Evolutionary conservation across 2,113 vertebrate genomes (phyloP).

Genomic region (Erinaceus europaeus): DNA sequence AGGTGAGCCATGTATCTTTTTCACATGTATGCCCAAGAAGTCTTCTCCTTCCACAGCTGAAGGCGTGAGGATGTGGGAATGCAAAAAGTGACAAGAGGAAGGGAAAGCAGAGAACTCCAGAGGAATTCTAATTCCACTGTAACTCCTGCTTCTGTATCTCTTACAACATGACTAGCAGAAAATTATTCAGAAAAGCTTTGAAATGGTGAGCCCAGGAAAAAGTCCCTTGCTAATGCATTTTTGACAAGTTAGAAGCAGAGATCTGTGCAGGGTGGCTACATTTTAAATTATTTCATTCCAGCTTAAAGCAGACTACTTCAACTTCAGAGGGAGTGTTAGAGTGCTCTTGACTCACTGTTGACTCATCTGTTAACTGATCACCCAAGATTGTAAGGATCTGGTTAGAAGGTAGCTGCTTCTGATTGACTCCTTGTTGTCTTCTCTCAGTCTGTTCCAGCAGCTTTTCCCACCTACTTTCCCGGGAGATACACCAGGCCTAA

Average conservation of each 20-base stretch:
- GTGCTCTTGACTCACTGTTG: not conserved
- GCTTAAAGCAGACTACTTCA: not conserved
- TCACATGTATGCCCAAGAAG: no score
- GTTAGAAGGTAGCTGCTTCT: not conserved
- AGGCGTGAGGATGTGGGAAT: not conserved
- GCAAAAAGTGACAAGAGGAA: not conserved
- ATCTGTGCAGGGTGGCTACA: constrained; percentile 47
- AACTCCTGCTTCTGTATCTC: not conserved
- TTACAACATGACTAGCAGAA: not conserved
- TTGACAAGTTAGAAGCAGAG: constrained; percentile 33
- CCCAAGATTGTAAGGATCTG: no score
- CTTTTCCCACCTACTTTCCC: not conserved
- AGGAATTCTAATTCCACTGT: not conserved
- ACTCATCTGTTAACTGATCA: no score
- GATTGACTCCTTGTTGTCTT: not conserved
- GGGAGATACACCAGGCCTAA: not conserved
- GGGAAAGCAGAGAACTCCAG: not conserved
- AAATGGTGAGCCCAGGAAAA: constrained; percentile 38
- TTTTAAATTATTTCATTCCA: constrained; percentile 54
- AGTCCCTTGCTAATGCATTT: constrained; percentile 46
- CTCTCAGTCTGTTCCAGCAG: not conserved
- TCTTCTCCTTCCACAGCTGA: not conserved
- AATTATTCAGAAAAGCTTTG: constrained; percentile 48
- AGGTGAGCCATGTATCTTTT: no score
- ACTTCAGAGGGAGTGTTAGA: not conserved